These are phyloP conservation scores for Agriotes lineatus DNA, from an alignment of 2,888 invertebrate genomes.

Conservation along the genomic window DNA sequence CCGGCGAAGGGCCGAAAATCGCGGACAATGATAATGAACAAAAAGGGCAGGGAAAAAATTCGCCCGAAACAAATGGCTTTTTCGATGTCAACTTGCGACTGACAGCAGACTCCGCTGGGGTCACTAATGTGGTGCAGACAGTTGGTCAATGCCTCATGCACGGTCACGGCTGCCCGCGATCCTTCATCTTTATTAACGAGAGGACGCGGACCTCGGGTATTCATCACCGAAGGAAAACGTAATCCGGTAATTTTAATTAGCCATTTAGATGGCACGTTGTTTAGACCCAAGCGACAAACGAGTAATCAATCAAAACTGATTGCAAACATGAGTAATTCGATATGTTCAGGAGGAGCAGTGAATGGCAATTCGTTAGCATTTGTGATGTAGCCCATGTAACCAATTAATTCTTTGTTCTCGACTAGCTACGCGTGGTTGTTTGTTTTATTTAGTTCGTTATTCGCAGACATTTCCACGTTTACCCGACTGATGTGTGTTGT, in stretches of 20 bases:
- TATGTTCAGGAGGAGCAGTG: conserved; percentile 41
- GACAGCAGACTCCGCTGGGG: conserved; percentile 47
- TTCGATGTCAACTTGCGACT: conserved; percentile 44
- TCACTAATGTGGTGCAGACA: conserved; percentile 49
- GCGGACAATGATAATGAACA: conserved; percentile 29
- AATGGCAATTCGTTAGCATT: conserved; percentile 49
- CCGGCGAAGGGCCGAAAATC: conserved; percentile 1
- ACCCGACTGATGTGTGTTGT: conserved; percentile 40
- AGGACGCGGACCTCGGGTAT: conserved; percentile 46
- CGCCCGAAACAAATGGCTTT: conserved; percentile 30
- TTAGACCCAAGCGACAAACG: conserved; percentile 30
- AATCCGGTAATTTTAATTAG: conserved; percentile 45
- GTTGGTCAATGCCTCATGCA: conserved; percentile 52
- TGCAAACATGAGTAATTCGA: conserved; percentile 47
- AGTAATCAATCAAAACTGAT: conserved; percentile 46
- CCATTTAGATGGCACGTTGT: conserved; percentile 37
- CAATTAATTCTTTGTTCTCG: conserved; percentile 56
- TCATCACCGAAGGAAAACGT: conserved; percentile 45
- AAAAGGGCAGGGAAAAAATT: conserved; percentile 26
- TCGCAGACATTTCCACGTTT: conserved; percentile 45
- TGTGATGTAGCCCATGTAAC: conserved; percentile 55
- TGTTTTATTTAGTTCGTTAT: conserved; percentile 45
- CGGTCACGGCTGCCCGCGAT: conserved; percentile 46
- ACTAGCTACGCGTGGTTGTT: conserved; percentile 44
- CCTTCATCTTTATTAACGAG: conserved; percentile 53